These are phyloP conservation scores for Nannoperca australis DNA, from an alignment of 2,797 vertebrate genomes.

Conservation along the genomic window DNA sequence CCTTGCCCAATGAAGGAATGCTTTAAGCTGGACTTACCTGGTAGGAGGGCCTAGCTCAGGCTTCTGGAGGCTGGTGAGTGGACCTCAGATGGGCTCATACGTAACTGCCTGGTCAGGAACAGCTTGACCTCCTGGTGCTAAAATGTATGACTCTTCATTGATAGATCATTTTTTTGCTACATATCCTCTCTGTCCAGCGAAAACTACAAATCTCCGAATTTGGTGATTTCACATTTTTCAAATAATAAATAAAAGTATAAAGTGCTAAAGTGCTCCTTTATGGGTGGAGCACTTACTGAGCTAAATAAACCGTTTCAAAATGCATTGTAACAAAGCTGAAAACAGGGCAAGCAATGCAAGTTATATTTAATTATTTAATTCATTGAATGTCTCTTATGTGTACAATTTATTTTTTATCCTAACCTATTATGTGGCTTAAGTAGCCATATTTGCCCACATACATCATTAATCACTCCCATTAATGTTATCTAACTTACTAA, in stretches of 20 bases:
- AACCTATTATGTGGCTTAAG: neutral
- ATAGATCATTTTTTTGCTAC: neutral
- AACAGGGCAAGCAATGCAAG: neutral
- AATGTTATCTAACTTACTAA: neutral
- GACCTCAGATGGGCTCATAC: constrained; percentile 4
- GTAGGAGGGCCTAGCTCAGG: constrained; percentile 27
- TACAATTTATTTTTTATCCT: neutral
- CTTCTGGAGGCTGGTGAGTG: constrained; percentile 1
- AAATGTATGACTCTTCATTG: neutral
- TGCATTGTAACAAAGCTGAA: neutral
- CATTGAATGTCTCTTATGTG: neutral
- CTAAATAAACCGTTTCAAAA: neutral
- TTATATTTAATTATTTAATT: neutral
- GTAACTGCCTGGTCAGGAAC: neutral
- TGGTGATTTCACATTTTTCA: neutral
- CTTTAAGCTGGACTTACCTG: constrained; percentile 69
- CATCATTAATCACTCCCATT: neutral
- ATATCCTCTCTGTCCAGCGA: neutral
- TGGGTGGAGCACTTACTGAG: too few species aligned
- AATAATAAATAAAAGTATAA: neutral
- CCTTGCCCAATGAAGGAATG: constrained; percentile 58
- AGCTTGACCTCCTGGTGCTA: neutral
- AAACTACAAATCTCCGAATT: neutral
- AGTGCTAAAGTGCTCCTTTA: neutral
- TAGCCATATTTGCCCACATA: neutral